Conservation (phyloP, 2,797 vertebrate species). For the Lindbergichthys nudifrons region DNA sequence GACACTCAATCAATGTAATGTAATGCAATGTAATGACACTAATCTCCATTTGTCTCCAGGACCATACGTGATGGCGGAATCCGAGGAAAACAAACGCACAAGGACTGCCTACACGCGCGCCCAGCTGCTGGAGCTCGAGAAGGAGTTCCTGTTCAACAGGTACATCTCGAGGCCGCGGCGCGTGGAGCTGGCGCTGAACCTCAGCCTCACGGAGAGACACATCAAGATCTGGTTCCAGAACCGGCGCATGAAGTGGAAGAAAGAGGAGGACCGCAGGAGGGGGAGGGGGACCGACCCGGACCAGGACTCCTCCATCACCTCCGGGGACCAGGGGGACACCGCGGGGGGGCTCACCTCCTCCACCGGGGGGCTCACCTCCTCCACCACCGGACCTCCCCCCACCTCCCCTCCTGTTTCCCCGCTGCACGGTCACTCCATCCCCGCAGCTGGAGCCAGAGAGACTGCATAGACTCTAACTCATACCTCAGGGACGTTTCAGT, state of each 20-base stretch:
- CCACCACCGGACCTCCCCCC: conserved; percentile 66
- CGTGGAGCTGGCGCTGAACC: conserved; percentile 95
- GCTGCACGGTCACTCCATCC: conserved; percentile 57
- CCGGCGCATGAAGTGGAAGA: conserved; percentile 98
- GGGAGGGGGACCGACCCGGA: conserved; percentile 85
- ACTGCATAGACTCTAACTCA: conserved; percentile 70
- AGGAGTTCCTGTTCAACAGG: conserved; percentile 98
- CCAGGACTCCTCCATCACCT: conserved; percentile 93
- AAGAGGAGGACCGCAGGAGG: conserved; percentile 95
- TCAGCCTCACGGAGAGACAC: conserved; percentile 97
- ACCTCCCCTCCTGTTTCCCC: conserved; percentile 79
- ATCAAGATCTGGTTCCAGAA: conserved; percentile 99
- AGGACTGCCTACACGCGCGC: conserved; percentile 96
- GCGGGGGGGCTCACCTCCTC: conserved; percentile 56
- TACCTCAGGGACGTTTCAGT: not conserved
- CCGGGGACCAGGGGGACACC: conserved; percentile 88
- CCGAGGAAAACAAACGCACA: conserved; percentile 96
- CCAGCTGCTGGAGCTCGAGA: conserved; percentile 96
- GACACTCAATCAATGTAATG: too few relatives aligned
- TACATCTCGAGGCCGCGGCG: conserved; percentile 97
- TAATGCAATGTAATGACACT: not conserved
- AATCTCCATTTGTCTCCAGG: conserved; percentile 75
- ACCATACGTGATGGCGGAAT: conserved; percentile 88
- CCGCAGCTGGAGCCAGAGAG: conserved; percentile 65
- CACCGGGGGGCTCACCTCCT: too few relatives aligned